phyloP scores from a whole-genome alignment of 2,888 invertebrate species.

The Cephus nigrinus region DNA sequence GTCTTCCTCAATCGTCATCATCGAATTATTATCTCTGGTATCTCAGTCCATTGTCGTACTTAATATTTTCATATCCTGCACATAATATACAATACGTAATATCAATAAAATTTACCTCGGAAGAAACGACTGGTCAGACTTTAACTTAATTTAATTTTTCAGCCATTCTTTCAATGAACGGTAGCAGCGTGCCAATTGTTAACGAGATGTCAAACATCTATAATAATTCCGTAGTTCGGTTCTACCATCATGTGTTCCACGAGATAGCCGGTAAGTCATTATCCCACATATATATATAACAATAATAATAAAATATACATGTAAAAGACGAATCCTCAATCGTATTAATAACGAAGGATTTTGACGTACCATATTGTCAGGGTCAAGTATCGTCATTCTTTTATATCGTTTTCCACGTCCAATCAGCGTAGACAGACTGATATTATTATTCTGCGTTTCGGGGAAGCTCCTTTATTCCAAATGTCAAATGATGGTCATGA shows the following conservation, averaged over 20 bases:
- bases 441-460: background rate
- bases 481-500: background rate
- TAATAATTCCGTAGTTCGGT: conserved; percentile 73
- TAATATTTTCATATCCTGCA: no score
- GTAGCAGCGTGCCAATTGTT: conserved; percentile 39
- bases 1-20: background rate
- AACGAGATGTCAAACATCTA: conserved; percentile 66
- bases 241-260: conserved; percentile 74
- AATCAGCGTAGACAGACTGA: background rate
- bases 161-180: conserved; percentile 54
- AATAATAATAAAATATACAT: background rate
- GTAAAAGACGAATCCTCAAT: background rate
- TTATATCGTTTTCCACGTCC: background rate
- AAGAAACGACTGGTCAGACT: background rate
- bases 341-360: background rate
- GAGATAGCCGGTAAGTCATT: conserved; percentile 75
- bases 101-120: background rate
- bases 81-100: background rate
- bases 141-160: conserved; percentile 25
- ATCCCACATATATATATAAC: no score
- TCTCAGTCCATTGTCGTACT: no score
- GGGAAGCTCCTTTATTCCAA: no score
- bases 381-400: background rate
- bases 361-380: background rate
- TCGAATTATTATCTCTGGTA: no score